Base-by-base conservation (phyloP, 2,888 invertebrate genomes). In the Tridacna crocea region DNA sequence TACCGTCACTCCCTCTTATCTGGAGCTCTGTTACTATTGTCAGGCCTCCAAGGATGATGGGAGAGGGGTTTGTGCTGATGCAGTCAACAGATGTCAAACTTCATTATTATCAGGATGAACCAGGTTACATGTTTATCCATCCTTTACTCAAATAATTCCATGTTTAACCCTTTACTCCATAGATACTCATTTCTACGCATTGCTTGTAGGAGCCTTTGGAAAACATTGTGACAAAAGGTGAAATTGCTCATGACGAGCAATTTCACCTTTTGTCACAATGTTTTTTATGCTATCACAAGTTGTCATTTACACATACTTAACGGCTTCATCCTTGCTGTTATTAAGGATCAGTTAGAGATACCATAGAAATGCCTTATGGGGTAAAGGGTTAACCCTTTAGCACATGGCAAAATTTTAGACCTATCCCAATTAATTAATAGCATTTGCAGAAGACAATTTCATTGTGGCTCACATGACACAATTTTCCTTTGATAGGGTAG, bases 101-200 rank as follows among this genome's bases (percentile, higher is more conserved):
- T 36, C 99, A 99, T 94, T 99, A 98, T 95, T 99, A 98, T 93
- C 98, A 99, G 97, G 99, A 99, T 94, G 98, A 99, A 94, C 97
- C 98, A 75, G 99, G 98, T 95, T 89, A 84, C 58, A n/a, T 22
- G 12, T 36, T 36, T 36, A n/a, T n/a, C 8, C 36, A 36, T 36
- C 36, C 36, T 36, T 36, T 36, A 36, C n/a, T 36, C 3, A 8
- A 36, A 36, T 8, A 36, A 36, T 4, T 36, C 36, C n/a, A n/a
- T n/a, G n/a, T 55, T 55, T 55, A 55, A 55, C 55, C 11, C 55
- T 55, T 19, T 55, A 15, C 55, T 19, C 11, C 11, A 13, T 51
- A 13, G 12, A 51, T 11, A 11, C 11, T 13, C 11, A 13, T 51
- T 51, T n/a, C n/a, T n/a, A n/a, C n/a, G n/a, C n/a, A n/a, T n/a